Conservation (phyloP, 2,113 vertebrate species). For the Peromyscus maniculatus region DNA sequence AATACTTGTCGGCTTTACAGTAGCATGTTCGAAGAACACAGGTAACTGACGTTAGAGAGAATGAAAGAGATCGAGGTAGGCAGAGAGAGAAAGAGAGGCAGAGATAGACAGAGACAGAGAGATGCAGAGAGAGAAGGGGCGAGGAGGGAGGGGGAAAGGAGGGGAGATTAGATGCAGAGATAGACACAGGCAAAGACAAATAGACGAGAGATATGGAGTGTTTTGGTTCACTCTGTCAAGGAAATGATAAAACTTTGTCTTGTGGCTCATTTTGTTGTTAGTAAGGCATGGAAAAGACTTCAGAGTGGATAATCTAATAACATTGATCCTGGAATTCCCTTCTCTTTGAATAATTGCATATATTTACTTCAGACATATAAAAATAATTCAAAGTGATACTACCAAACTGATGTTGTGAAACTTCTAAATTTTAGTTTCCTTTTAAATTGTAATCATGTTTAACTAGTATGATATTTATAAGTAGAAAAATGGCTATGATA, state of each 20-base stretch:
- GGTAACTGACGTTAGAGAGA: neutral
- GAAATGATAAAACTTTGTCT: neutral
- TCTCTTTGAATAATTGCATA: neutral
- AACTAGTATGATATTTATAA: neutral
- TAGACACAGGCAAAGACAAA: neutral
- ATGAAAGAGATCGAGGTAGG: neutral
- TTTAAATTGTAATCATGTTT: neutral
- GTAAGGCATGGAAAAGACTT: neutral
- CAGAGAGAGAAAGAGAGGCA: neutral
- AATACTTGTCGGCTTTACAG: neutral
- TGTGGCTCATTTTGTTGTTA: neutral
- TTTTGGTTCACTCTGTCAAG: neutral
- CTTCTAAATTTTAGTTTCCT: neutral
- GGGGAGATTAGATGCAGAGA: neutral
- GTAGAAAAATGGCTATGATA: neutral
- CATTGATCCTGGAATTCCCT: neutral
- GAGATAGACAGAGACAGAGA: neutral
- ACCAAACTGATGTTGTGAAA: neutral
- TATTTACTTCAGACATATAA: constrained; percentile 22
- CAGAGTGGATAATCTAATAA: neutral
- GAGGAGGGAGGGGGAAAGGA: no score
- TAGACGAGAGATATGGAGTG: neutral
- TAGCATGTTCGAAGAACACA: neutral
- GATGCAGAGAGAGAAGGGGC: neutral
- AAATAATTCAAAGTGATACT: constrained; percentile 3